Base-by-base conservation (phyloP, 2,888 invertebrate genomes). In the Ypsolopha scabrella region DNA sequence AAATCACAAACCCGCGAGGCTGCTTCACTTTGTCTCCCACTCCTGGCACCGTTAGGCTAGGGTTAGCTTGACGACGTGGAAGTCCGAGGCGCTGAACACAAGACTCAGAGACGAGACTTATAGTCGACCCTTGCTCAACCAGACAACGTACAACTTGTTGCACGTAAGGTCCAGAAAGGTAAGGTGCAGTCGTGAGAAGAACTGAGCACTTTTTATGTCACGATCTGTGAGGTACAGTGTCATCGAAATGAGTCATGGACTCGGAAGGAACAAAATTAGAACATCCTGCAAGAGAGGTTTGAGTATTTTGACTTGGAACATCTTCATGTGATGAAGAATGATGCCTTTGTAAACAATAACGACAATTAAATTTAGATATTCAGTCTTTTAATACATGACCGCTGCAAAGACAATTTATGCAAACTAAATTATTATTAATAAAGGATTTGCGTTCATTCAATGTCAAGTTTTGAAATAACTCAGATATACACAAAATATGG, bases 401-500 rank as follows among this genome's bases (percentile, higher is more conserved):
- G 34, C 36, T 34, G 33, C 37, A 48, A 33, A 52, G 41, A 36
- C 52, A 52, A 47, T 52, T 52, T 7, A 36, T 37, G 24, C 52
- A 52, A 43, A 52, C 14, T 48, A 48, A 48, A n/a, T 52, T 52
- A 11, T 39, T 14, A 9, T 47, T 35, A 14, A 51, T 48, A 11
- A 51, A 51, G 6, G 2, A 7, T 37, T 51, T 51, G 35, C 45
- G 47, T 48, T 47, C 51, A 14, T 8, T 35, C 11, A 48, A 33
- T 48, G 43, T 48, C 24, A 52, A 43, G 41, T 51, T 51, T 11
- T 51, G 44, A 44, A 51, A 51, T 10, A 24, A 33, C 33, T 51
- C 51, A 13, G 45, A 51, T 39, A 39, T 51, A 34, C 39, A 39
- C 46, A 51, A 38, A 33, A 46, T 38, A 45, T 51, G 51, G 0